These are phyloP conservation scores for Spinus pinus DNA, from an alignment of 2,797 vertebrate species.

Conservation along the genomic window DNA sequence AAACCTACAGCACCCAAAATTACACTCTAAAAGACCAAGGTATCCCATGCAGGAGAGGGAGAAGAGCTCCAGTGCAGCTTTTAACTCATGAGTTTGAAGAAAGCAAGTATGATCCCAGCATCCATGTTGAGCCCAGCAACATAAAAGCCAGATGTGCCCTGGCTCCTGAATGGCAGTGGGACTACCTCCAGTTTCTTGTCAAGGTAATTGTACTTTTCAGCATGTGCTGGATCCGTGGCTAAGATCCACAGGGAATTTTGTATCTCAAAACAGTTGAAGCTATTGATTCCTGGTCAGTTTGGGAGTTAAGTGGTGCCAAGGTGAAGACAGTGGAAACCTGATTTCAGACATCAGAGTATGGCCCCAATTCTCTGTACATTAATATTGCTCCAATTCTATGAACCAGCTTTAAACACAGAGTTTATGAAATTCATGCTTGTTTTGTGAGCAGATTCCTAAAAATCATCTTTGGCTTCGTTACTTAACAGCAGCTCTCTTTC, in stretches of 20 bases:
- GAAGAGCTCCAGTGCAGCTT: background rate
- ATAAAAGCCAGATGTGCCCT: background rate
- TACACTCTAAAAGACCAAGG: rapidly evolving
- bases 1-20: background rate
- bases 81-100: background rate
- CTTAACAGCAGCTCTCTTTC: background rate
- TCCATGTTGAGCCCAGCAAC: background rate
- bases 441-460: background rate
- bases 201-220: background rate
- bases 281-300: background rate
- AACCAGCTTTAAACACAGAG: background rate
- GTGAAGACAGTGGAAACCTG: background rate
- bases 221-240: rapidly evolving
- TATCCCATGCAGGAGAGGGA: background rate
- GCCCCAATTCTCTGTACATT: background rate
- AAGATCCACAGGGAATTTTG: background rate
- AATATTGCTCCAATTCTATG: background rate
- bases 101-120: background rate
- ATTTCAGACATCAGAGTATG: background rate
- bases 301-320: background rate
- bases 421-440: background rate
- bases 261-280: background rate
- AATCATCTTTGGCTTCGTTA: background rate
- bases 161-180: background rate
- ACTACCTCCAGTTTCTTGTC: background rate